A percentile compares a stretch with the other conserved stretches of the same genome.
These are phyloP conservation scores for Pangasianodon gigas DNA, from an alignment of 2,113 vertebrate species.

Conservation along the genomic window DNA sequence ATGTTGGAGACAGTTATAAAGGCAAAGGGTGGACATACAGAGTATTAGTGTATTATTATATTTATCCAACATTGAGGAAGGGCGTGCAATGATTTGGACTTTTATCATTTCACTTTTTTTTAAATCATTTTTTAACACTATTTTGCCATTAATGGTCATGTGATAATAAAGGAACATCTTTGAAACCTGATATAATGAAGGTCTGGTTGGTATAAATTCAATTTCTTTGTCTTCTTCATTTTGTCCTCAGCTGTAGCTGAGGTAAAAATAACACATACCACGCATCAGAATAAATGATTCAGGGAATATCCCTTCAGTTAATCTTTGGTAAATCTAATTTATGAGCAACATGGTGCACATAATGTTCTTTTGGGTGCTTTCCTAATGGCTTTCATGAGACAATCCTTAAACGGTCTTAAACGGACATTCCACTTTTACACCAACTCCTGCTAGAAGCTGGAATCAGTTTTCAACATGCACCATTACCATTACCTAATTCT, in stretches of 20 bases:
- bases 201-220: not conserved
- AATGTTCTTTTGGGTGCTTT: conserved; percentile 56
- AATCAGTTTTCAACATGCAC: conserved; percentile 7
- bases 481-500: conserved; percentile 24
- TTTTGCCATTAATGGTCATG: not conserved
- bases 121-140: not conserved
- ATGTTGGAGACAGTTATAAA: not conserved
- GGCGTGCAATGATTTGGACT: not conserved
- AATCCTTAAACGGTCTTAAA: conserved; percentile 30
- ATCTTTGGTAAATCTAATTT: conserved; percentile 59
- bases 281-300: conserved; percentile 38
- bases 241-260: not conserved
- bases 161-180: not conserved
- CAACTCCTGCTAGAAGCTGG: conserved; percentile 10
- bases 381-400: conserved; percentile 66
- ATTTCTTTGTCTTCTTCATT: not conserved
- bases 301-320: conserved; percentile 55
- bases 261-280: conserved; percentile 6
- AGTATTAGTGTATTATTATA: not conserved
- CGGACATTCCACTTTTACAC: conserved; percentile 16
- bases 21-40: not conserved
- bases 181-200: not conserved
- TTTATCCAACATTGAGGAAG: not conserved
- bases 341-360: conserved; percentile 62
- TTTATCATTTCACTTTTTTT: not conserved